phyloP scores from a whole-genome alignment of 2,113 vertebrate species.

The Geococcyx californianus region DNA sequence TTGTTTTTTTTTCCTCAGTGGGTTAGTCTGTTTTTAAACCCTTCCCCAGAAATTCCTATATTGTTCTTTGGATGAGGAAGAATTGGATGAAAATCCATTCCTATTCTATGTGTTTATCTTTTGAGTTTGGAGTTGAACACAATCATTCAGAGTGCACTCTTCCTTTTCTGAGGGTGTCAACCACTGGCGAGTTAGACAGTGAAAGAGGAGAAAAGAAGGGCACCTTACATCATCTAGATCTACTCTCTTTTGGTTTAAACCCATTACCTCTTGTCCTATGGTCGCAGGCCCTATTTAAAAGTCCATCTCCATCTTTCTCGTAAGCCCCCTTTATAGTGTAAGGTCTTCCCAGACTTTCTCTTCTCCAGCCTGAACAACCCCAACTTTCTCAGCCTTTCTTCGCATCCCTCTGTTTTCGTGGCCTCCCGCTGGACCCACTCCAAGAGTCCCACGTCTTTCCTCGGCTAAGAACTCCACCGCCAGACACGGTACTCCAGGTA shows the following conservation, averaged over 20 bases:
- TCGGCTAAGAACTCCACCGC: too few species aligned
- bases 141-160: background rate
- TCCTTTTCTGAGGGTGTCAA: background rate
- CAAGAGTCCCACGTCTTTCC: too few species aligned
- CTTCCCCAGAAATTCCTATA: background rate
- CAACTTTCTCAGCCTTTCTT: background rate
- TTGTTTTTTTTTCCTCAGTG: background rate
- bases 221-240: background rate
- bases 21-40: background rate
- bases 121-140: background rate
- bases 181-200: background rate
- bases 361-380: background rate
- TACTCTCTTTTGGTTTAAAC: background rate
- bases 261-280: fast-evolving
- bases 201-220: background rate
- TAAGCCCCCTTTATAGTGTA: background rate
- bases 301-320: background rate
- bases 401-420: too few species aligned
- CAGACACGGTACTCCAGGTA: background rate
- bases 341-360: fast-evolving
- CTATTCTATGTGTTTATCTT: background rate
- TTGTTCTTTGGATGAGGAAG: background rate
- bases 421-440: too few species aligned
- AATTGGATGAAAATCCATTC: background rate
- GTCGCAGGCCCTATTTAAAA: background rate